Conservation (phyloP, 2,113 vertebrate species). For the Acanthisitta chloris region DNA sequence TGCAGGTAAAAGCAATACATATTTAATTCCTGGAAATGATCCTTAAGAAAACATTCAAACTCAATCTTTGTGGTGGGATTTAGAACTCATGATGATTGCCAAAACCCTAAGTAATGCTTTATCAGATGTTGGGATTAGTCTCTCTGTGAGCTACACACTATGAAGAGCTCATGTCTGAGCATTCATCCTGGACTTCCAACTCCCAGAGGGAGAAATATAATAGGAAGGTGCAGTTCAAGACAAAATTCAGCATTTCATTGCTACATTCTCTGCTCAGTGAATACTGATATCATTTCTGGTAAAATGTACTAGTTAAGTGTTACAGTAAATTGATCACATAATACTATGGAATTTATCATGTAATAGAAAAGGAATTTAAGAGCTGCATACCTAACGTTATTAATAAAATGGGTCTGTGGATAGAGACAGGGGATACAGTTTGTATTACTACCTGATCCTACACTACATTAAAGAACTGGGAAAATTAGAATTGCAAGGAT, state of each 20-base stretch:
- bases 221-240: not conserved
- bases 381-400: slow-evolving; percentile 45
- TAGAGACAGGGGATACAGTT: not conserved
- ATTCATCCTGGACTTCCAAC: not conserved
- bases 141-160: not conserved
- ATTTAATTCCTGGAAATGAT: not conserved
- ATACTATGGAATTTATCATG: slow-evolving; percentile 31
- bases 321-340: slow-evolving; percentile 47
- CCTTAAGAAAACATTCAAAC: not conserved
- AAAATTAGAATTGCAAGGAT: not conserved
- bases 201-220: not conserved
- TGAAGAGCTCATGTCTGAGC: not conserved
- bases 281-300: slow-evolving; percentile 20
- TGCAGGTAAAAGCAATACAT: not conserved
- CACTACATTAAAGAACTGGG: not conserved
- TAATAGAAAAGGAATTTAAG: slow-evolving; percentile 59
- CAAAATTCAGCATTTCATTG: not conserved
- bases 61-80: not conserved
- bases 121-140: not conserved
- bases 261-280: not conserved
- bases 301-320: slow-evolving; percentile 9
- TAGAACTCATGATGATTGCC: not conserved
- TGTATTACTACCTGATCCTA: slow-evolving; percentile 25
- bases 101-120: not conserved
- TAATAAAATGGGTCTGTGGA: slow-evolving; percentile 41